A percentile compares a stretch with the other conserved stretches of the same genome.
These are phyloP conservation scores for Grammomys surdaster DNA, from an alignment of 2,113 vertebrate species.

Conservation along the genomic window DNA sequence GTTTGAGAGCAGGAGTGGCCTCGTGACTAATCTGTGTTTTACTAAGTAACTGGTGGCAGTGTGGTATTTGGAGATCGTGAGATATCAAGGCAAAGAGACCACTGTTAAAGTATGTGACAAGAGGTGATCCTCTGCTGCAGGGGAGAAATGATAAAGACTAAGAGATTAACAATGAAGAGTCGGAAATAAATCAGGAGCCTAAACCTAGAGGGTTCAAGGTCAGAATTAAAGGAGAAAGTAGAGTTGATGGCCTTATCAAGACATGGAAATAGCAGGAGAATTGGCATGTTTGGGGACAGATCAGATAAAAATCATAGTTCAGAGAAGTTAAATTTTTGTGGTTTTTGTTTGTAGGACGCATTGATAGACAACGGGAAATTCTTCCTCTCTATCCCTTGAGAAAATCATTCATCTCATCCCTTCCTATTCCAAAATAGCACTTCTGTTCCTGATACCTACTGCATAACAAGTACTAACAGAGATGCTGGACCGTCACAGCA, in stretches of 20 bases:
- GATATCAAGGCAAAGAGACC: background rate
- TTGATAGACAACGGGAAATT: background rate
- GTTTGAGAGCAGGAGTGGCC: background rate
- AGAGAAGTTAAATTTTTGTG: background rate
- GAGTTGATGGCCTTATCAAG: background rate
- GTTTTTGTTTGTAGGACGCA: background rate
- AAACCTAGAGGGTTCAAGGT: background rate
- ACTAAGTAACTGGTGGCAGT: background rate
- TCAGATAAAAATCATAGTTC: background rate
- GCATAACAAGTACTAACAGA: too few relatives aligned
- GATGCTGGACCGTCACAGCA: background rate
- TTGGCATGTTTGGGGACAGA: background rate
- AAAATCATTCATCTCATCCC: background rate
- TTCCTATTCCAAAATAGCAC: background rate
- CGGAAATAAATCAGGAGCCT: background rate
- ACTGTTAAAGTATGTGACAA: background rate
- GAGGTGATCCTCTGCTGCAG: background rate
- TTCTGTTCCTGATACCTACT: background rate
- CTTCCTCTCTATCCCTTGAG: background rate
- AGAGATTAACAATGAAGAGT: background rate
- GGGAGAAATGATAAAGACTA: background rate
- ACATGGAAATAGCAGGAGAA: background rate
- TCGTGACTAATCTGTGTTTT: background rate
- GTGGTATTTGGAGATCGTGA: background rate
- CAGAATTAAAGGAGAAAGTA: background rate